Evolutionary conservation across 2,888 invertebrate species (phyloP).

Genomic region (Drosophila ezoana): DNA sequence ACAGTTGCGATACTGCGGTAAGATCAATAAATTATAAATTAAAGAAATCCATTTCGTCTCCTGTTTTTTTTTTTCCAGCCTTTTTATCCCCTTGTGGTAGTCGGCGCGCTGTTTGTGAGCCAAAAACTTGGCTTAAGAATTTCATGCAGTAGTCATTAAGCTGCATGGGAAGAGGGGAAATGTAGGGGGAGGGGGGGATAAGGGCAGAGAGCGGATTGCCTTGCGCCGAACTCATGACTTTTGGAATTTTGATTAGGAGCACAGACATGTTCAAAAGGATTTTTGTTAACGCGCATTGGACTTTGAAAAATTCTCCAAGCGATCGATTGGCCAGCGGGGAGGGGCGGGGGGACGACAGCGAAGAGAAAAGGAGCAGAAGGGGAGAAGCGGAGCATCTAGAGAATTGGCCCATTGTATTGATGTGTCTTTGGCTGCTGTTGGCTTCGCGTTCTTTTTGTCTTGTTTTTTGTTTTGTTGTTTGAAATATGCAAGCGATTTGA

Average conservation of each 20-base stretch:
- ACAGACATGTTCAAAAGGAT: slow-evolving; percentile 80
- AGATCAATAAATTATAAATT: slow-evolving; percentile 81
- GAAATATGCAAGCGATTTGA: slow-evolving; percentile 80
- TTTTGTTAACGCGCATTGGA: slow-evolving; percentile 79
- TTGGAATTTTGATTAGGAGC: slow-evolving; percentile 81
- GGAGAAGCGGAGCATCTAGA: background rate
- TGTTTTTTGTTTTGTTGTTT: slow-evolving; percentile 46
- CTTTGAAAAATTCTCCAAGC: slow-evolving; percentile 71
- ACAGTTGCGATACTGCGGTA: slow-evolving; percentile 60
- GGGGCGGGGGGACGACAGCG: background rate
- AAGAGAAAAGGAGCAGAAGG: background rate
- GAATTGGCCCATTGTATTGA: slow-evolving; percentile 72
- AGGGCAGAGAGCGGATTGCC: slow-evolving; percentile 43
- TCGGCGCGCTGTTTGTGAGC: slow-evolving; percentile 52
- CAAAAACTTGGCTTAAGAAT: slow-evolving; percentile 73
- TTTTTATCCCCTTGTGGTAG: slow-evolving; percentile 22
- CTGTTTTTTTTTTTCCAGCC: slow-evolving; percentile 17
- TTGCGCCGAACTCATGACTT: slow-evolving; percentile 69
- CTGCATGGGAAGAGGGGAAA: slow-evolving; percentile 12
- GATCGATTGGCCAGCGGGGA: background rate
- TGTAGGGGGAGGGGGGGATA: slow-evolving; percentile 2
- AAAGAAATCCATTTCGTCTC: slow-evolving; percentile 76
- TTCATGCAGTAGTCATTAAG: slow-evolving; percentile 77
- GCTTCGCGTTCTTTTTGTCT: slow-evolving; percentile 21
- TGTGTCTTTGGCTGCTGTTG: slow-evolving; percentile 57